Conservation (phyloP, 2,797 vertebrate species). For the Gephyroberyx darwinii region DNA sequence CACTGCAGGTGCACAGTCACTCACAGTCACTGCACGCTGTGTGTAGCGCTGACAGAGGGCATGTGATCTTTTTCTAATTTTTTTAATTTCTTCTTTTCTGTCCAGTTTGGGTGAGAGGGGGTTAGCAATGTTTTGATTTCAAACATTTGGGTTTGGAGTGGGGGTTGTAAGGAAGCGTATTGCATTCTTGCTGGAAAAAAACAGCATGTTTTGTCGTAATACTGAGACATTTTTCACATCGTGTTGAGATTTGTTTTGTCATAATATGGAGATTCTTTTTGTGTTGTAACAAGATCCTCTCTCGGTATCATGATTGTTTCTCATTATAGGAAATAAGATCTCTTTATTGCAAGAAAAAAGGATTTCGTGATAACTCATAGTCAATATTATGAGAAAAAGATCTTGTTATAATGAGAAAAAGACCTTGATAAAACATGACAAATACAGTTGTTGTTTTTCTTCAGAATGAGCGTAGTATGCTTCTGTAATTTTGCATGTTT, state of each 20-base stretch:
- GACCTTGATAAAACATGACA: constrained; percentile 20
- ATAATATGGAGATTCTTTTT: constrained; percentile 8
- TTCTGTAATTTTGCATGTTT: constrained; percentile 81
- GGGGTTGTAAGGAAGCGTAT: constrained; percentile 75
- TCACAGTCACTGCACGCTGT: constrained; percentile 75
- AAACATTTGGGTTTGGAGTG: constrained; percentile 45
- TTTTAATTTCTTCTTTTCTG: constrained; percentile 52
- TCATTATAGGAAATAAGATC: constrained; percentile 4
- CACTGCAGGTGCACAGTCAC: constrained; percentile 64
- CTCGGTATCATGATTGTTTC: constrained; percentile 10
- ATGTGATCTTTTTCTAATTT: constrained; percentile 67
- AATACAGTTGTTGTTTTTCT: constrained; percentile 28
- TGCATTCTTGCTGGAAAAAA: constrained; percentile 52
- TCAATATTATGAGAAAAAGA: constrained; percentile 21
- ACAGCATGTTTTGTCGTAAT: constrained; percentile 29
- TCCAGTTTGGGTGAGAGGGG: constrained; percentile 41
- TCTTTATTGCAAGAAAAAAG: background rate
- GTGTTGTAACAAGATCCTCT: constrained; percentile 50
- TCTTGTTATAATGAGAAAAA: constrained; percentile 45
- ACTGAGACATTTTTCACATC: constrained; percentile 1
- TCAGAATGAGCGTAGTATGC: constrained; percentile 69
- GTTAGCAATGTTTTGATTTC: constrained; percentile 71
- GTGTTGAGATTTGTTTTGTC: constrained; percentile 2
- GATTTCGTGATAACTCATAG: background rate
- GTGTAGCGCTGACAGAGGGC: constrained; percentile 72